Conservation (phyloP, 2,113 vertebrate species). For the Amblyornis subalaris region DNA sequence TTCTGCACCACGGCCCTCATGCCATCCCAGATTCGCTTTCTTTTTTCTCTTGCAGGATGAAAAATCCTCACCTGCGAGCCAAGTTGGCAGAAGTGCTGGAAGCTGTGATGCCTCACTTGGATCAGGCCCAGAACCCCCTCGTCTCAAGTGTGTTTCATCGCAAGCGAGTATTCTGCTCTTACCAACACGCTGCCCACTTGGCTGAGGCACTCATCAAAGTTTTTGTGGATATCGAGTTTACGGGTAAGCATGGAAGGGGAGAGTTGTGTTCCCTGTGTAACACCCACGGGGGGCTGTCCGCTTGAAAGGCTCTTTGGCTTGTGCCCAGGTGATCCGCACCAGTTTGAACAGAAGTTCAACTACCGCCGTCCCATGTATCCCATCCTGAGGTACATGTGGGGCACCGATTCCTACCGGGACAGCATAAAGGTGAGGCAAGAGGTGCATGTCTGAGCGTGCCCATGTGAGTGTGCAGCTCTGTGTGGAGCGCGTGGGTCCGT, state of each 20-base stretch:
- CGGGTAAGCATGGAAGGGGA: conserved; percentile 63
- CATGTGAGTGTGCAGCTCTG: background rate
- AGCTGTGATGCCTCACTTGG: conserved; percentile 97
- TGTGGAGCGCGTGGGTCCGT: accelerated
- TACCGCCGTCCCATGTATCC: conserved; percentile 98
- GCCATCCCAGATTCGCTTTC: background rate
- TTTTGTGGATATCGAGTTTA: conserved; percentile 98
- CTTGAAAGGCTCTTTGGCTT: background rate
- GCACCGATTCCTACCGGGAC: conserved; percentile 83
- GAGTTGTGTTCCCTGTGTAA: background rate
- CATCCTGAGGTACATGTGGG: conserved; percentile 97
- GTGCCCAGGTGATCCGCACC: conserved; percentile 90
- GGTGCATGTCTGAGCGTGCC: background rate
- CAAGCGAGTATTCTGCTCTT: conserved; percentile 90
- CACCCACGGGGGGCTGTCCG: background rate
- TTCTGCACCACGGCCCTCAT: background rate
- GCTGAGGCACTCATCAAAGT: conserved; percentile 94
- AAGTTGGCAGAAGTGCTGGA: conserved; percentile 96
- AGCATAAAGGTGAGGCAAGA: conserved; percentile 85
- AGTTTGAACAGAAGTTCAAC: conserved; percentile 99
- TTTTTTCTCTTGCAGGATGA: conserved; percentile 80
- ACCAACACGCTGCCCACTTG: conserved; percentile 81
- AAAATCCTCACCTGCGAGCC: conserved; percentile 94
- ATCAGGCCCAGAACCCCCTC: conserved; percentile 75
- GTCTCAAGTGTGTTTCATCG: conserved; percentile 89